Evolutionary conservation across 2,797 vertebrate species (phyloP).

Genomic region (Spheniscus humboldti): DNA sequence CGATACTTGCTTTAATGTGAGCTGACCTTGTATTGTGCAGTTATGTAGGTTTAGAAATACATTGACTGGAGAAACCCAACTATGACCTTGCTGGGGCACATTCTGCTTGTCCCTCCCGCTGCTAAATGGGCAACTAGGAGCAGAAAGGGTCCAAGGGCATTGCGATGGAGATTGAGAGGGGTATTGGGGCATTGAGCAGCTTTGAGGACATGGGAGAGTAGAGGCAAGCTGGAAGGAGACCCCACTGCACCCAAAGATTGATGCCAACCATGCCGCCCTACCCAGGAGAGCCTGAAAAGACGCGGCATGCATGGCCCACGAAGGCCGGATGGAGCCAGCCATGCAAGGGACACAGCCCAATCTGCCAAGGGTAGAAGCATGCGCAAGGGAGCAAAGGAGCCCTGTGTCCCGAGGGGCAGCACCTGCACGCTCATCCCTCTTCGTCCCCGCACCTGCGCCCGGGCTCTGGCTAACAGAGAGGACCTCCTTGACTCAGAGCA

Average conservation of each 20-base stretch:
- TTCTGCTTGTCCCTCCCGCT: neutral
- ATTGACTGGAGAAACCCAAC: neutral
- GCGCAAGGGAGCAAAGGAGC: rapidly evolving
- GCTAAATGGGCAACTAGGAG: neutral
- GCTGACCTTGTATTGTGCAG: neutral
- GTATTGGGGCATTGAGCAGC: neutral
- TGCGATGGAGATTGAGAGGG: neutral
- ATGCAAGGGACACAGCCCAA: rapidly evolving
- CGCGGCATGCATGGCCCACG: rapidly evolving
- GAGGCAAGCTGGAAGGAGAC: neutral
- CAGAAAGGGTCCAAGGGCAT: neutral
- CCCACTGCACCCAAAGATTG: neutral
- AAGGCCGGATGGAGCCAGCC: neutral
- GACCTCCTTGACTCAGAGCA: neutral
- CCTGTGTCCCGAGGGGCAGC: neutral
- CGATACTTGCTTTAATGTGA: neutral
- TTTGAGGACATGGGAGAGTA: neutral
- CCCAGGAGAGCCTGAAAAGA: neutral
- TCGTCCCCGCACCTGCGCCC: rapidly evolving
- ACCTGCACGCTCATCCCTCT: rapidly evolving
- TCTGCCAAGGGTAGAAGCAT: neutral
- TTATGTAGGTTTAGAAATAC: neutral
- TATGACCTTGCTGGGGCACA: neutral
- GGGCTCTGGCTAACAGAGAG: neutral
- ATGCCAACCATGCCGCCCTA: neutral